Evolutionary conservation across 2,113 vertebrate species (phyloP).

Genomic region (Bolborhynchus lineola): DNA sequence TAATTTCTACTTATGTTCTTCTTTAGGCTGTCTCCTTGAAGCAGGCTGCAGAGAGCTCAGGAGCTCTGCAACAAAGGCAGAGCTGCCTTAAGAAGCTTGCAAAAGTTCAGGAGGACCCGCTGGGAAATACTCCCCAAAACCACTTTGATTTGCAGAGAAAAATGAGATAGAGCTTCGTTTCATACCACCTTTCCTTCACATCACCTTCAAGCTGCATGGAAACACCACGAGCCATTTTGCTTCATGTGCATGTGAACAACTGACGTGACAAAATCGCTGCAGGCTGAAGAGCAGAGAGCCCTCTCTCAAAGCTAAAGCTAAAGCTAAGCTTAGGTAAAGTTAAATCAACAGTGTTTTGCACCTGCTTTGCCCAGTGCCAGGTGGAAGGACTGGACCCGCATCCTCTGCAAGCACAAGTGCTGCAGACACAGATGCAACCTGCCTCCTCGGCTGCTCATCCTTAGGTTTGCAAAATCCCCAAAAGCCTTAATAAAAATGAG

Average conservation of each 20-base stretch:
- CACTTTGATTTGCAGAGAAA: neutral
- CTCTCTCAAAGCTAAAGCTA: neutral
- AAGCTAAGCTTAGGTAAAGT: neutral
- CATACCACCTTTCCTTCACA: fast-evolving
- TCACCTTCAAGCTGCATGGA: neutral
- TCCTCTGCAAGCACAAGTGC: neutral
- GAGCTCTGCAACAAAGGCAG: neutral
- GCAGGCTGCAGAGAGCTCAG: neutral
- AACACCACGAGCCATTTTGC: neutral
- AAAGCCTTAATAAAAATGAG: neutral
- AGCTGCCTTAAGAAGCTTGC: neutral
- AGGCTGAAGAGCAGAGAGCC: neutral
- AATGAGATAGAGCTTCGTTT: neutral
- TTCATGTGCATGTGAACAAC: fast-evolving
- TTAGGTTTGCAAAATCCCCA: neutral
- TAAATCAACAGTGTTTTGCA: neutral
- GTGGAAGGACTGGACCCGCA: neutral
- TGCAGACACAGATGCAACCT: neutral
- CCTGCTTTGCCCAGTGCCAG: neutral
- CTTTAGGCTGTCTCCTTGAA: slow-evolving; percentile 16
- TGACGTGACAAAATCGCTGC: fast-evolving
- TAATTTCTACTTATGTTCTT: neutral
- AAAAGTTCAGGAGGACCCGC: neutral
- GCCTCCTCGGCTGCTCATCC: neutral
- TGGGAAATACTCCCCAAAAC: neutral